phyloP scores from a whole-genome alignment of 2,888 invertebrate genomes.

The Ceramica pisi region DNA sequence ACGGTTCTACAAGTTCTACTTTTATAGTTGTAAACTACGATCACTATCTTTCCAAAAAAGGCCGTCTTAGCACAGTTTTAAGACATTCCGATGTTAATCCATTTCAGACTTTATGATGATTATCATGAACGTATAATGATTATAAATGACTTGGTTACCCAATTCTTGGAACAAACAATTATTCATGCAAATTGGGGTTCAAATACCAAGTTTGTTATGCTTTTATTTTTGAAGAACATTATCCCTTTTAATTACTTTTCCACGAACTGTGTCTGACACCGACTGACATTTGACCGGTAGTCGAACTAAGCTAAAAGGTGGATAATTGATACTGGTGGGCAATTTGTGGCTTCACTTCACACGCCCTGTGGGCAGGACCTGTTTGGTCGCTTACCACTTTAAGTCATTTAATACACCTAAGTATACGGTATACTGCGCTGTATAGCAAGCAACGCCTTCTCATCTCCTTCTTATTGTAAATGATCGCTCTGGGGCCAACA shows the following conservation, averaged over 20 bases:
- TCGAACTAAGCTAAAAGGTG: constrained; percentile 67
- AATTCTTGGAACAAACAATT: constrained; percentile 58
- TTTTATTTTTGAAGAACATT: constrained; percentile 23
- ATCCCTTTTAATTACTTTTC: constrained; percentile 33
- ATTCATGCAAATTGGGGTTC: constrained; percentile 31
- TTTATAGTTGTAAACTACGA: constrained; percentile 57
- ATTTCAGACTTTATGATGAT: constrained; percentile 59
- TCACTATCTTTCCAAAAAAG: constrained; percentile 47
- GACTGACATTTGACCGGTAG: constrained; percentile 64
- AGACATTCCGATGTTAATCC: constrained; percentile 67
- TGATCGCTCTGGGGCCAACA: constrained; percentile 53
- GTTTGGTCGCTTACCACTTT: constrained; percentile 69
- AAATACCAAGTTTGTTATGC: constrained; percentile 17
- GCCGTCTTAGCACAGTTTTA: constrained; percentile 53
- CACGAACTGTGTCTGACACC: constrained; percentile 47
- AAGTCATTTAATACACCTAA: constrained; percentile 44
- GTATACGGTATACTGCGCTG: constrained; percentile 9
- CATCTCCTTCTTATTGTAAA: constrained; percentile 57
- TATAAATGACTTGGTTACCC: constrained; percentile 53
- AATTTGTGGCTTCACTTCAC: constrained; percentile 74
- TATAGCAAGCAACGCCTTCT: constrained; percentile 34
- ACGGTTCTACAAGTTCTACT: constrained; percentile 27
- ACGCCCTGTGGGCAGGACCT: constrained; percentile 68
- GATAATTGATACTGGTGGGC: constrained; percentile 72
- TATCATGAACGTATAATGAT: constrained; percentile 57